Conservation (phyloP, 2,888 invertebrate genomes). For the Saturnia pavonia region DNA sequence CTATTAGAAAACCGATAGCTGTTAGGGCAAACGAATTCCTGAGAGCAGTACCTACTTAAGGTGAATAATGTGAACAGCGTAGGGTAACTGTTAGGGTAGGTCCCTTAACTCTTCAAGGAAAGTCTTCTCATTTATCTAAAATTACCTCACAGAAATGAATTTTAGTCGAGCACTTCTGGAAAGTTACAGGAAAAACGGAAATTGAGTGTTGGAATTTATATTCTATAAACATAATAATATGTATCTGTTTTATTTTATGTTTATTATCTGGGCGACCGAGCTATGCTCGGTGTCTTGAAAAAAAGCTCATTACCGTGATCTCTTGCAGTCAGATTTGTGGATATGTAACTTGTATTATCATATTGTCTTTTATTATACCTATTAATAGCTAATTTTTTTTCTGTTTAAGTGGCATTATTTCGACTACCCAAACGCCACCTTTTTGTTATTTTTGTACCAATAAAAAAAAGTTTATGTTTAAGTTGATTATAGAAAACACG, state of each 20-base stretch:
- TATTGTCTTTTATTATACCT: no score
- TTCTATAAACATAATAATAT: constrained; percentile 15
- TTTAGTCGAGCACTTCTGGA: constrained; percentile 17
- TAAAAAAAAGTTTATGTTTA: no score
- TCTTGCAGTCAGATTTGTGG: no score
- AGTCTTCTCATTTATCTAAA: constrained; percentile 17
- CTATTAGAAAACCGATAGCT: constrained; percentile 14
- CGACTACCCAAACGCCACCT: no score
- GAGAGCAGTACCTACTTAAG: constrained; percentile 9
- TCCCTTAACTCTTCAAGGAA: constrained; percentile 17
- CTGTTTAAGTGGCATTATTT: no score
- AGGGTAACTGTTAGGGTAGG: constrained; percentile 8
- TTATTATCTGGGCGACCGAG: no score
- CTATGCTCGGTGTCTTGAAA: no score
- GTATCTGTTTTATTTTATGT: not conserved
- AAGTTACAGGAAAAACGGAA: constrained; percentile 10
- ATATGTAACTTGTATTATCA: no score
- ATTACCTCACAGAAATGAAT: constrained; percentile 21
- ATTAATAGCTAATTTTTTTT: no score
- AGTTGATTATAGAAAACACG: no score
- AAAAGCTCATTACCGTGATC: no score
- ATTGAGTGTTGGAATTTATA: not conserved
- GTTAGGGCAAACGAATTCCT: constrained; percentile 15
- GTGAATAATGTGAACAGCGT: constrained; percentile 13
- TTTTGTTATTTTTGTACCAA: no score